Conservation (phyloP, 23 tunicate genomes). For the Corella eumyota region DNA sequence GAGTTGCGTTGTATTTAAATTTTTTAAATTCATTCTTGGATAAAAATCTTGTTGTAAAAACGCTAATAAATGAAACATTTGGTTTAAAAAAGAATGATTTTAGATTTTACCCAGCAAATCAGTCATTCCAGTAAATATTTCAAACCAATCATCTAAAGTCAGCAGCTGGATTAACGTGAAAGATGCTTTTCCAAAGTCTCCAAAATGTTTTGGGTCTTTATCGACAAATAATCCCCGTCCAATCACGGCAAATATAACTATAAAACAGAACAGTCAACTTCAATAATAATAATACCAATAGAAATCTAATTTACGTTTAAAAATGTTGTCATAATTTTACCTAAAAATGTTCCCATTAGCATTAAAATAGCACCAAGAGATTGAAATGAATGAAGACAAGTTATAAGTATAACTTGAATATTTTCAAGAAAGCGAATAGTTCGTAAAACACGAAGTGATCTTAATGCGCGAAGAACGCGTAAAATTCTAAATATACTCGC, state of each 20-base stretch:
- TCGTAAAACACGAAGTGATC: conserved; percentile 72
- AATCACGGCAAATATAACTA: conserved; percentile 85
- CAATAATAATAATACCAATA: too few relatives aligned
- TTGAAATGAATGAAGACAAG: conserved; percentile 83
- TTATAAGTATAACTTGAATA: conserved; percentile 80
- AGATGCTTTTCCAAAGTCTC: conserved; percentile 51
- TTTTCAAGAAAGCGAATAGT: conserved; percentile 87
- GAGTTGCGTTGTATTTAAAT: too few relatives aligned
- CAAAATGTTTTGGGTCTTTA: conserved; percentile 56
- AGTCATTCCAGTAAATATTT: conserved; percentile 80
- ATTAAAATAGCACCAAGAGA: conserved; percentile 84
- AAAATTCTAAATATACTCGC: conserved; percentile 77
- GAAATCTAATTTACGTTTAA: not conserved
- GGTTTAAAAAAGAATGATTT: too few relatives aligned
- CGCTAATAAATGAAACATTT: too few relatives aligned
- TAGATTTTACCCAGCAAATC: conserved; percentile 51
- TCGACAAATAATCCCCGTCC: conserved; percentile 69
- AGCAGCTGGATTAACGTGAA: conserved; percentile 74
- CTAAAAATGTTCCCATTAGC: conserved; percentile 68
- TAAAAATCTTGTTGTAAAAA: too few relatives aligned
- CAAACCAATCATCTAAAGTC: conserved; percentile 89
- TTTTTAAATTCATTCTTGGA: too few relatives aligned
- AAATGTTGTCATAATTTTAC: conserved; percentile 6
- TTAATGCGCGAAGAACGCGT: conserved; percentile 59
- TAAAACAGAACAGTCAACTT: too few relatives aligned